Conservation (phyloP, 1,140 invertebrate species). For the Drosophila asahinai region DNA sequence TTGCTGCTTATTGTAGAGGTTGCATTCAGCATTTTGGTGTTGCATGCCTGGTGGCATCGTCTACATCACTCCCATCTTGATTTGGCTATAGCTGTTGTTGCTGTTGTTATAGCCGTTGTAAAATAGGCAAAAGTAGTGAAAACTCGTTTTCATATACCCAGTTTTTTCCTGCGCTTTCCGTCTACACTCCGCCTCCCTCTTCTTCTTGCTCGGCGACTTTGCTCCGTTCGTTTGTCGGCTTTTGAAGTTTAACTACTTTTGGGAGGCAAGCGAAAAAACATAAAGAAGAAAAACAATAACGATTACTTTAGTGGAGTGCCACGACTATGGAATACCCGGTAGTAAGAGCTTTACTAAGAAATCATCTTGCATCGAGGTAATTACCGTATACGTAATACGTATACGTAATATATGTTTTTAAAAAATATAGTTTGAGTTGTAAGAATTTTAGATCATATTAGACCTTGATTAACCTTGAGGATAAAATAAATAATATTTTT, state of each 20-base stretch:
- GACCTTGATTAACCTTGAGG: too few relatives aligned
- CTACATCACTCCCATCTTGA: slow-evolving; percentile 44
- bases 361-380: too few relatives aligned
- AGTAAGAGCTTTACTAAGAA: too few relatives aligned
- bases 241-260: slow-evolving; percentile 82
- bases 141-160: slow-evolving; percentile 66
- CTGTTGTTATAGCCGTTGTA: slow-evolving; percentile 52
- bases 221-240: slow-evolving; percentile 58
- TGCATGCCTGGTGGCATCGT: slow-evolving; percentile 44
- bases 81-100: slow-evolving; percentile 29
- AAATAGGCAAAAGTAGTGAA: slow-evolving; percentile 83
- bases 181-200: slow-evolving; percentile 8
- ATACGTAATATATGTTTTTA: too few relatives aligned
- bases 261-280: slow-evolving; percentile 49
- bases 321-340: neutral
- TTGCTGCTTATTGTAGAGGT: slow-evolving; percentile 31
- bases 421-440: too few relatives aligned
- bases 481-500: too few relatives aligned
- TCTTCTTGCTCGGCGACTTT: slow-evolving; percentile 33
- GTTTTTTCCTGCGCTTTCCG: slow-evolving; percentile 19
- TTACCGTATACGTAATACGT: too few relatives aligned
- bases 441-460: too few relatives aligned
- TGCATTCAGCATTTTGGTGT: slow-evolving; percentile 39
- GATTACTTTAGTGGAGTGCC: neutral
- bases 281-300: slow-evolving; percentile 17